Conservation (phyloP, 2,113 vertebrate species). For the Tonatia bakeri region DNA sequence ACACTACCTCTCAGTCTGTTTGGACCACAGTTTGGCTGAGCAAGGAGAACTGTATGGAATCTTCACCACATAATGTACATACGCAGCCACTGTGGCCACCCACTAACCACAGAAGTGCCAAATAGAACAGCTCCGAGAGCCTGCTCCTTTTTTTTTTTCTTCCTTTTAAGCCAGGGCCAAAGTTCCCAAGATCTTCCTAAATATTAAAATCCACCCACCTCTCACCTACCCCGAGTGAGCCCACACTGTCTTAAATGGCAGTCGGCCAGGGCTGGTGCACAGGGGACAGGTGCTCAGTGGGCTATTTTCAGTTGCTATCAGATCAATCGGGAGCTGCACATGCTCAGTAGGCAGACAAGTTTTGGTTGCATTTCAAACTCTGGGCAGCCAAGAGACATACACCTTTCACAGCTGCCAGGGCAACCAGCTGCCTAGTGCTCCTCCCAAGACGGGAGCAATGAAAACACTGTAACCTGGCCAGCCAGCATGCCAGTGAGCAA, state of each 20-base stretch:
- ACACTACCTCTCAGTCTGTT: not conserved
- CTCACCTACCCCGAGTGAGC: conserved; percentile 31
- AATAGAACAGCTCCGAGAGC: not conserved
- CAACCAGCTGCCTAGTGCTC: conserved; percentile 60
- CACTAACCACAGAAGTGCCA: not conserved
- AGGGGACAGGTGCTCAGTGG: conserved; percentile 61
- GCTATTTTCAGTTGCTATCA: conserved; percentile 71
- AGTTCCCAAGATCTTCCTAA: conserved; percentile 13
- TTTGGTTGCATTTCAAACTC: conserved; percentile 59
- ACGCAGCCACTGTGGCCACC: not conserved
- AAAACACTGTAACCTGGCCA: conserved; percentile 65
- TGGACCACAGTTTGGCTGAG: not conserved
- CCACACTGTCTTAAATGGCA: conserved; percentile 32
- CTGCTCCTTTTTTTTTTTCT: not conserved
- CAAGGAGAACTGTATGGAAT: not conserved
- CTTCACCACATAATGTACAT: not conserved
- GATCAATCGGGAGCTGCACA: conserved; percentile 28
- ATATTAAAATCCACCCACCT: not conserved
- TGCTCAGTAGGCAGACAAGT: conserved; percentile 42
- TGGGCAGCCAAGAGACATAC: conserved; percentile 57
- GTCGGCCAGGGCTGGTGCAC: conserved; percentile 7
- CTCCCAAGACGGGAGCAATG: conserved; percentile 59
- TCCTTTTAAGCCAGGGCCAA: not conserved
- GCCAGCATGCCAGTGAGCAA: conserved; percentile 39
- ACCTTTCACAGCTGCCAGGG: conserved; percentile 71